Evolutionary conservation across 2,888 invertebrate genomes (phyloP).

Genomic region (Petrophora chlorosata): DNA sequence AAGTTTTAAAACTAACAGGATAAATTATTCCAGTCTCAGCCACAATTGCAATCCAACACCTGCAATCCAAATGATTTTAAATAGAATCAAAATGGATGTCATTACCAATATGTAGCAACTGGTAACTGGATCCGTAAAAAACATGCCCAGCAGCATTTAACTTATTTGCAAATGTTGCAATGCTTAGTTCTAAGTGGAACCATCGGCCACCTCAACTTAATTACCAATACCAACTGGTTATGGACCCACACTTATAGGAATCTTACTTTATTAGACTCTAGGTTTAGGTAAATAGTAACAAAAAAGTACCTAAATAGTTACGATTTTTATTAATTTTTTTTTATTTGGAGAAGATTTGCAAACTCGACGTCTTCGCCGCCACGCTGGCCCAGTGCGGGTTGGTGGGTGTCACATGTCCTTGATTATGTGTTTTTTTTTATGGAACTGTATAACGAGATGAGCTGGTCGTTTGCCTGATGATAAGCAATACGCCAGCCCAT

Average conservation of each 20-base stretch:
- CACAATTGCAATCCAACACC: not conserved
- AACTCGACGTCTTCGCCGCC: no score
- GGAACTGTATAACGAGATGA: no score
- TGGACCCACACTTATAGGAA: constrained; percentile 15
- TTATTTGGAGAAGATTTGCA: no score
- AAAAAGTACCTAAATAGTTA: no score
- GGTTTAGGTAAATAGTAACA: not conserved
- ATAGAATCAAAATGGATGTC: constrained; percentile 13
- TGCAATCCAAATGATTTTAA: not conserved
- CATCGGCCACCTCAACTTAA: constrained; percentile 50
- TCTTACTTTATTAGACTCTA: no score
- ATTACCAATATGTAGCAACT: constrained; percentile 21
- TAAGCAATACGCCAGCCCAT: no score
- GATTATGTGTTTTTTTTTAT: no score
- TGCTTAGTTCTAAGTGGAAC: constrained; percentile 39
- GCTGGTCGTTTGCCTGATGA: no score
- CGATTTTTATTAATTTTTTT: no score
- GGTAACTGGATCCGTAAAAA: constrained; percentile 16
- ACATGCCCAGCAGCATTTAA: constrained; percentile 27
- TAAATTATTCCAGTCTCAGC: not conserved
- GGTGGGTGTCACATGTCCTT: no score
- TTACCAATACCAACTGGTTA: constrained; percentile 56
- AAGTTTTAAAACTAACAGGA: not conserved
- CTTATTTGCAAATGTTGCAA: constrained; percentile 49
- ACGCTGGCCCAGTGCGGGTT: no score